These are phyloP conservation scores for Dorcus hopei DNA, from an alignment of 2,888 invertebrate species.

Conservation along the genomic window DNA sequence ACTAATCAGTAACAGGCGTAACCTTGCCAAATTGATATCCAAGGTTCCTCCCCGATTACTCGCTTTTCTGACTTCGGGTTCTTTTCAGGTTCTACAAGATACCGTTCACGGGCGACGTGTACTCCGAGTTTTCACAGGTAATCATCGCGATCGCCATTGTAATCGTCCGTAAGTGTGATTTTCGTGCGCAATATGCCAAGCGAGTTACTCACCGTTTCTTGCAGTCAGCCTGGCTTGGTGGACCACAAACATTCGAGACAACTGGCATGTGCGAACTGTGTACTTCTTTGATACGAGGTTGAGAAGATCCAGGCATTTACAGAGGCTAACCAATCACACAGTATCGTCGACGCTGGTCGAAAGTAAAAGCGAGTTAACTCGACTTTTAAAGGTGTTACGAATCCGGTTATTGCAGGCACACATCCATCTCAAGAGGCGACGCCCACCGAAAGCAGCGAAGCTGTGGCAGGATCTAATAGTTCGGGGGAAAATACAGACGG, in stretches of 20 bases:
- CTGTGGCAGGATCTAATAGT: slow-evolving; percentile 47
- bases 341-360: slow-evolving; percentile 42
- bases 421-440: slow-evolving; percentile 7
- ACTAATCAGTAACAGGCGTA: too few species aligned
- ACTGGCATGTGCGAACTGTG: slow-evolving; percentile 62
- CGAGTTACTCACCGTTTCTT: slow-evolving; percentile 15
- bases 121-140: slow-evolving; percentile 78
- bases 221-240: slow-evolving; percentile 68
- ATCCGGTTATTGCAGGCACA: slow-evolving; percentile 8
- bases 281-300: slow-evolving; percentile 60
- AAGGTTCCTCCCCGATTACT: too few species aligned
- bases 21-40: too few species aligned
- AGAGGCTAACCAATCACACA: slow-evolving; percentile 44
- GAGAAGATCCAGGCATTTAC: slow-evolving; percentile 45
- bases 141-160: slow-evolving; percentile 60
- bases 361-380: slow-evolving; percentile 27
- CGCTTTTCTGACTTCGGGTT: not conserved
- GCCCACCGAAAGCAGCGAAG: slow-evolving; percentile 23
- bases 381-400: not conserved
- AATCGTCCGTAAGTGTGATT: slow-evolving; percentile 40
- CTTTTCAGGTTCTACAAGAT: slow-evolving; percentile 49
- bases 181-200: not conserved
- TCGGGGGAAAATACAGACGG: slow-evolving; percentile 10
- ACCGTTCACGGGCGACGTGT: slow-evolving; percentile 78
- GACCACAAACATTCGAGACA: slow-evolving; percentile 66